Base-by-base conservation (phyloP, 2,888 invertebrate species). In the Macaria notata region DNA sequence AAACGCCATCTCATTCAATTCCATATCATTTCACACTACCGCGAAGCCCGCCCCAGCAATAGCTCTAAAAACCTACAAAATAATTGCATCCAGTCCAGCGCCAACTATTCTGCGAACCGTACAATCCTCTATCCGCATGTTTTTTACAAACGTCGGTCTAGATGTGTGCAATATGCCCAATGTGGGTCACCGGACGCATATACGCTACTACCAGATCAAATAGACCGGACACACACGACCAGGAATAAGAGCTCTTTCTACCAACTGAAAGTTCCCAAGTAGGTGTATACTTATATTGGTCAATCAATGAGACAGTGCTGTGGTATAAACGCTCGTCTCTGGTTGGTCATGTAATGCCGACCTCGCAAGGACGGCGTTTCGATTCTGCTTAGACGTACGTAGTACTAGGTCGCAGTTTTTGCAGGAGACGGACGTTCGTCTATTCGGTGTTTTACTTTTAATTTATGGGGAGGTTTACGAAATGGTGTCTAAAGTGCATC, bases 181-280 rank as follows among this genome's bases (percentile, higher is more conserved):
- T 90, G 86, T 89, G 75, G 86, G 90, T 80, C 84, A 82, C 84
- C 90, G 90, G 90, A 90, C 86, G 84, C 82, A 76, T 79, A 75
- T 75, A 76, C 78, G 72, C 72, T 65, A 69, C 79, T 74, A 74
- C 74, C 72, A 65, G 75, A 78, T 82, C 86, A 89, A 90, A 88
- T 88, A 86, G 88, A 88, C 82, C 91, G 89, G 88, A 88, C 84
- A 84, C 83, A 71, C 69, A 68, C 64, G 76, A 70, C 81, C 68
- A 73, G 71, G 72, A 69, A 57, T 56, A 58, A 67, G 63, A 67
- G 52, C 67, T 58, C 48, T 48, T 38, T 30, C 19, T 31, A 45
- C 54, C 44, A 44, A 62, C 64, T 51, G 58, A 46, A 31, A 46
- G 19, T 9, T 59, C 30, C 33, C 46, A 59, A 19, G 42, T 30